Conservation (phyloP, 1,140 invertebrate genomes). For the Lordiphosa clarofinis region DNA sequence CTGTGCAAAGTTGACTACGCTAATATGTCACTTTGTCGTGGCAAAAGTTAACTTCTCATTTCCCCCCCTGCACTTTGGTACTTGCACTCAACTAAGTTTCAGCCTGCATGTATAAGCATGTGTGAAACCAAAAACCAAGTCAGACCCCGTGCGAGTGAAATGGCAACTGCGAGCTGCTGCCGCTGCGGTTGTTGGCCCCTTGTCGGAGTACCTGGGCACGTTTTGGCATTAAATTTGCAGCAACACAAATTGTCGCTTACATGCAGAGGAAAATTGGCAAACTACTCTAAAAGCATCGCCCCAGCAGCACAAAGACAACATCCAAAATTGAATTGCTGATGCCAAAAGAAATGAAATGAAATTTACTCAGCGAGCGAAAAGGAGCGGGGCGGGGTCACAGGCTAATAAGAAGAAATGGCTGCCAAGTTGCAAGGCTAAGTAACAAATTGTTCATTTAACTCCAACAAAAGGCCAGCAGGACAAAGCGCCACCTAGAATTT, state of each 20-base stretch:
- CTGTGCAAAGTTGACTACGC: conserved; percentile 67
- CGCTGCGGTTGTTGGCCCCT: conserved; percentile 40
- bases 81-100: conserved; percentile 56
- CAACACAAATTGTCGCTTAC: conserved; percentile 76
- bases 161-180: background rate
- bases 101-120: conserved; percentile 65
- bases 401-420: too few species aligned
- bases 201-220: conserved; percentile 28
- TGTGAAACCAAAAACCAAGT: conserved; percentile 71
- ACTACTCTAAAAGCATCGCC: conserved; percentile 46
- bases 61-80: conserved; percentile 41
- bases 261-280: conserved; percentile 33
- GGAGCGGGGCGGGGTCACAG: too few species aligned
- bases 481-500: too few species aligned
- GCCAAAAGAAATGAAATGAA: conserved; percentile 61
- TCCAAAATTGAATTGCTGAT: conserved; percentile 61
- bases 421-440: too few species aligned
- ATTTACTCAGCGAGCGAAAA: conserved; percentile 7
- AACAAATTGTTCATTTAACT: too few species aligned
- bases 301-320: conserved; percentile 49
- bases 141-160: background rate
- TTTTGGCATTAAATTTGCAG: conserved; percentile 75
- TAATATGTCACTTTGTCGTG: conserved; percentile 77
- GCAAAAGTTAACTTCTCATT: conserved; percentile 64
- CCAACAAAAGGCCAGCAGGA: too few species aligned